Conservation (phyloP, 2,888 invertebrate species). For the Drosophila incognita region DNA sequence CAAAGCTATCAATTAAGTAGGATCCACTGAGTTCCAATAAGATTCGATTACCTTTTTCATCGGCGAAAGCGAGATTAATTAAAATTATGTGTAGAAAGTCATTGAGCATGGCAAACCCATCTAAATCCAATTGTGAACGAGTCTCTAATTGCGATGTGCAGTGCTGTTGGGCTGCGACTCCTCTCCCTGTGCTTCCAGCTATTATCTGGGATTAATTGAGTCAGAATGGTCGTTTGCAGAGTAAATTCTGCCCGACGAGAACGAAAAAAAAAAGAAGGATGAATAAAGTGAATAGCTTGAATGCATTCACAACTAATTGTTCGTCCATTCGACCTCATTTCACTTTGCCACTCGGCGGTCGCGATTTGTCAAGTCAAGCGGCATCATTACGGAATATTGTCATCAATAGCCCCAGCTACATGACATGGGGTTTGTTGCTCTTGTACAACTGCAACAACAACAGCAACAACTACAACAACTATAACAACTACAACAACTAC, state of each 20-base stretch:
- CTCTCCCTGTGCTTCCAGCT: not conserved
- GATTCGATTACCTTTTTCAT: not conserved
- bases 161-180: not conserved
- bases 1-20: not conserved
- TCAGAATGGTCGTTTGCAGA: not conserved
- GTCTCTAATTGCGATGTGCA: not conserved
- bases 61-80: not conserved
- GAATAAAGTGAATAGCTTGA: not conserved
- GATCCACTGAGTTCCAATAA: not conserved
- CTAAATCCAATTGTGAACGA: not conserved
- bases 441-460: not conserved
- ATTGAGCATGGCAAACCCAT: not conserved
- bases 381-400: conserved; percentile 52
- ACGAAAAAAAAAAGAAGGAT: not conserved
- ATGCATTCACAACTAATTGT: conserved; percentile 36
- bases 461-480: not conserved
- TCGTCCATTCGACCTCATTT: conserved; percentile 28
- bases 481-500: not conserved
- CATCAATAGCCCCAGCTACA: conserved; percentile 58
- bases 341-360: conserved; percentile 5
- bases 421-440: conserved; percentile 23
- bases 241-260: not conserved
- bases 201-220: conserved; percentile 10
- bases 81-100: not conserved
- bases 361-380: conserved; percentile 58